These are phyloP conservation scores for Siniperca obscura DNA, from an alignment of 2,797 vertebrate genomes.

Conservation along the genomic window DNA sequence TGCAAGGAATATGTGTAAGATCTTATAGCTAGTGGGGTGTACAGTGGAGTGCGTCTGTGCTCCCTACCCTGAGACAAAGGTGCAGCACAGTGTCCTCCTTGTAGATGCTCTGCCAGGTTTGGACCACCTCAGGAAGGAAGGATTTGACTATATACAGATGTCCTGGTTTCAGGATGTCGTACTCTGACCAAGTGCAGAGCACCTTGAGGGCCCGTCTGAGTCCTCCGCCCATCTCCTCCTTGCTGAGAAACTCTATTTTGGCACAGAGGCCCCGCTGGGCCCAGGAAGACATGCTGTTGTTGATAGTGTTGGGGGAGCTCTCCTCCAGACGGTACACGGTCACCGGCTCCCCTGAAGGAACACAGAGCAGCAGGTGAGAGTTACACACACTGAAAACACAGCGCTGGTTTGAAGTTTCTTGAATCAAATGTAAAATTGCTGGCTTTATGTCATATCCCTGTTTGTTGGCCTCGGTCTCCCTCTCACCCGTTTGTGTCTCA, in stretches of 20 bases:
- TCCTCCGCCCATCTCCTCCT: conserved; percentile 99
- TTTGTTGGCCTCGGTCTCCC: neutral
- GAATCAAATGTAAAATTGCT: neutral
- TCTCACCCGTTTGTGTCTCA: neutral
- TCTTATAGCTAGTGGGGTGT: no score
- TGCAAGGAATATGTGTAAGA: neutral
- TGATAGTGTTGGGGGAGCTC: conserved; percentile 96
- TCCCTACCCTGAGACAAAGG: conserved; percentile 95
- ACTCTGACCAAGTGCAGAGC: conserved; percentile 97
- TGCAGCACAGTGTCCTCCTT: conserved; percentile 98
- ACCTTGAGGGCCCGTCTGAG: conserved; percentile 96
- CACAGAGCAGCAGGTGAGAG: conserved; percentile 21
- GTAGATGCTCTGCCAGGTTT: conserved; percentile 98
- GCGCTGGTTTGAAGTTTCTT: neutral
- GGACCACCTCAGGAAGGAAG: conserved; percentile 96
- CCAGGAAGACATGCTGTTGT: conserved; percentile 99
- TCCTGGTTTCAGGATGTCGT: conserved; percentile 95
- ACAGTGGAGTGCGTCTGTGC: neutral
- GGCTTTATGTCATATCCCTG: neutral
- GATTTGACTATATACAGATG: conserved; percentile 99
- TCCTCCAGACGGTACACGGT: conserved; percentile 98
- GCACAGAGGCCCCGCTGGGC: conserved; percentile 96
- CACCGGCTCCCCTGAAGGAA: conserved; percentile 91
- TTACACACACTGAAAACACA: neutral
- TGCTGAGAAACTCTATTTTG: conserved; percentile 99